Evolutionary conservation across 2,113 vertebrate species (phyloP), one percentile per base, ranked within the genome.

Genomic region (Sebastes schlegelii): DNA sequence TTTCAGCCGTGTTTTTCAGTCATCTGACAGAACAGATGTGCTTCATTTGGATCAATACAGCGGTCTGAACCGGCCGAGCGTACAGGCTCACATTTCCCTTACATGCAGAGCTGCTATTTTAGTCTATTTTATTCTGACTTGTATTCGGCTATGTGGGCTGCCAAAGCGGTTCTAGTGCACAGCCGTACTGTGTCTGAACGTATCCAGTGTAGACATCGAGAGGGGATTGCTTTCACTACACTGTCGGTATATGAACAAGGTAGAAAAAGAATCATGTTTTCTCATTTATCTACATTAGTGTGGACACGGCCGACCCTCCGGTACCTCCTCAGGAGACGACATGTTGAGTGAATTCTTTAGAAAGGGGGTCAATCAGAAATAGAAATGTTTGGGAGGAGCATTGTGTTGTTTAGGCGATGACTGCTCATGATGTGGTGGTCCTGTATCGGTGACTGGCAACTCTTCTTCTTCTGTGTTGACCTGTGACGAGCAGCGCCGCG

Each of bases 241-340:
- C 34, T 34, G 34, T 34, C 34, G 34, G 34, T 34, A 34, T 34
- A 34, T 34, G 4, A 34, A 34, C 34, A 34, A 34, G 34, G 34
- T 34, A 34, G 34, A 34, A 34, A 34, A 34, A 34, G 34, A 34
- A 34, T 34, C 34, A 34, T 34, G 34, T 34, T 34, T 34, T 34
- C n/a, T 14, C 19, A 4, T 75, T 23, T 48, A 63, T 80, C 65
- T 72, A 45, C 49, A 26, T 74, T n/a, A 83, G 7, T 52, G 58
- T 64, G 61, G 49, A 63, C 78, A 11, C 10, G 65, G 45, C 10
- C n/a, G 51, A 68, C 6, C 58, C 16, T 26, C n/a, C 34, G 34
- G 34, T 4, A 34, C 34, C 34, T 34, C 34, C 34, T 34, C 34
- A 34, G 34, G 34, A 34, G 34, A 34, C 34, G 34, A 34, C 34